These are phyloP conservation scores for Magallana gigas DNA, from an alignment of 1,140 invertebrate genomes.

Conservation along the genomic window DNA sequence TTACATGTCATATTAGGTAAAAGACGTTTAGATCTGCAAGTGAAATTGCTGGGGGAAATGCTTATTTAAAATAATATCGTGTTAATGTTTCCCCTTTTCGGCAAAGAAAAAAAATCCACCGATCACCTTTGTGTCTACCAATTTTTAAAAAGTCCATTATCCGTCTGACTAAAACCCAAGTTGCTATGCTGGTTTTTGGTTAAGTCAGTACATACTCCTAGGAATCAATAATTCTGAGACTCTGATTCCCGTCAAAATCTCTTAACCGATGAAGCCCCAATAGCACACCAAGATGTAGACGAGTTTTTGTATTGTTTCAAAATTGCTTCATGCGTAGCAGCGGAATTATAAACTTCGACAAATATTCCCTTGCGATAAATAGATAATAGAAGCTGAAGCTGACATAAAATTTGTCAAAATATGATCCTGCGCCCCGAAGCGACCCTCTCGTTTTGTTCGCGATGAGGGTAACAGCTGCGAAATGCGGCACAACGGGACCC, in stretches of 20 bases:
- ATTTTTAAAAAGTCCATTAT: no score
- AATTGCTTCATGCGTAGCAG: not conserved
- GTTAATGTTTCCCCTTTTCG: no score
- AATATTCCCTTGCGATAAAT: no score
- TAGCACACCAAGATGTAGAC: not conserved
- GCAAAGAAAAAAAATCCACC: no score
- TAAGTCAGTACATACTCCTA: conserved; percentile 9
- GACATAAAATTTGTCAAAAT: not conserved
- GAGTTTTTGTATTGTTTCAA: not conserved
- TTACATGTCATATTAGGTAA: not conserved
- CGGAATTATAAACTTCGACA: not conserved
- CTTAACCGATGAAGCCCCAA: not conserved
- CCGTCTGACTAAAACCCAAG: not conserved
- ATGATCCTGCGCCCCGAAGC: conserved; percentile 15
- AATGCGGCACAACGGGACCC: conserved; percentile 48
- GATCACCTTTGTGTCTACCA: no score
- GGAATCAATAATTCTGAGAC: conserved; percentile 37
- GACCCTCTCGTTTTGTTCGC: not conserved
- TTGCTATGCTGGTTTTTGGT: not conserved
- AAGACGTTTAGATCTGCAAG: no score
- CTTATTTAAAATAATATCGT: no score
- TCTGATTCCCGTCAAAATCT: conserved; percentile 2
- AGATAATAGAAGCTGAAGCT: not conserved
- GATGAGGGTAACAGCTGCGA: conserved; percentile 56
- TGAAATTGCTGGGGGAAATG: no score